These are phyloP conservation scores for Drosophila antonietae DNA, from an alignment of 2,888 invertebrate genomes.

Conservation along the genomic window DNA sequence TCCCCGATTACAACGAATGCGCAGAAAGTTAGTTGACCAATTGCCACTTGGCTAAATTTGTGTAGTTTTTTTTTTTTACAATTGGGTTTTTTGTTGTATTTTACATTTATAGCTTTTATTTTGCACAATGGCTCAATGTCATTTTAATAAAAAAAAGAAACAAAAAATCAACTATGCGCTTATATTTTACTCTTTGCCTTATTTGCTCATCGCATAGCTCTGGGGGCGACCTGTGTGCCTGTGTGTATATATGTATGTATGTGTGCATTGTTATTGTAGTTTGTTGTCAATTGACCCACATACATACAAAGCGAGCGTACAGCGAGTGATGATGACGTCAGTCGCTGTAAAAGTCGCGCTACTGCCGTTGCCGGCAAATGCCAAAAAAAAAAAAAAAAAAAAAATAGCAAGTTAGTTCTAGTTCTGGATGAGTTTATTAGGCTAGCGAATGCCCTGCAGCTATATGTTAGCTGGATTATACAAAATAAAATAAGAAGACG, in stretches of 20 bases:
- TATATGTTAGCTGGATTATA: no score
- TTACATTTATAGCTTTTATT: slow-evolving; percentile 36
- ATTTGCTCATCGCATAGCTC: slow-evolving; percentile 58
- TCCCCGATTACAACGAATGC: slow-evolving; percentile 38
- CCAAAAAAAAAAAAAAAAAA: slow-evolving; percentile 40
- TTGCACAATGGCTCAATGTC: slow-evolving; percentile 64
- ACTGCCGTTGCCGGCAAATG: slow-evolving; percentile 61
- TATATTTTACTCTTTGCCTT: slow-evolving; percentile 67
- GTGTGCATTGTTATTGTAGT: slow-evolving; percentile 49
- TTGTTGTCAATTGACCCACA: slow-evolving; percentile 81
- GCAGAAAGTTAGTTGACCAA: slow-evolving; percentile 37
- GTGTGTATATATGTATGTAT: not conserved
- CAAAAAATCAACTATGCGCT: slow-evolving; percentile 45
- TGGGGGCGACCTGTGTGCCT: slow-evolving; percentile 33
- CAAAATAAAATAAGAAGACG: no score
- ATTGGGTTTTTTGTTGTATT: slow-evolving; percentile 3
- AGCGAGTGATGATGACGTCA: slow-evolving; percentile 69
- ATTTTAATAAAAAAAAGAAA: slow-evolving; percentile 73
- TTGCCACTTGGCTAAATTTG: slow-evolving; percentile 13
- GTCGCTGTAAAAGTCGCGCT: slow-evolving; percentile 55
- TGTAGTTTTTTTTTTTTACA: not conserved
- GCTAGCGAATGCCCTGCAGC: not conserved
- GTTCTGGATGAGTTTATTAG: not conserved
- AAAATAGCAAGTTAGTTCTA: not conserved
- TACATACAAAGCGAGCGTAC: slow-evolving; percentile 46